Evolutionary conservation across 2,888 invertebrate species (phyloP).

Genomic region (Microplitis manilae): DNA sequence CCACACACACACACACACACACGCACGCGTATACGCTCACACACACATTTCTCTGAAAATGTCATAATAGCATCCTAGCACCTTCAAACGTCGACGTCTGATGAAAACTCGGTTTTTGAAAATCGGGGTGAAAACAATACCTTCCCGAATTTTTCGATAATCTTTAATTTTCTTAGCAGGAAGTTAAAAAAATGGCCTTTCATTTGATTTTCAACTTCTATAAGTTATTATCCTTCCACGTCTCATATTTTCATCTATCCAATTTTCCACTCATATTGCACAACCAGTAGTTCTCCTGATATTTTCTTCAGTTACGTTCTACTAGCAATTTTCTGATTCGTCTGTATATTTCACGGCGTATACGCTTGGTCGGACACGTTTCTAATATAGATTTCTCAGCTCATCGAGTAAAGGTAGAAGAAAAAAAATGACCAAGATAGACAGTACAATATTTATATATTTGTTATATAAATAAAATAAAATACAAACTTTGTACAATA

Average conservation of each 20-base stretch:
- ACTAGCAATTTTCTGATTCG: constrained; percentile 25
- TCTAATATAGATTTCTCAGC: constrained; percentile 34
- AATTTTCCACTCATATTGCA: constrained; percentile 14
- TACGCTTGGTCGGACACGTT: constrained; percentile 30
- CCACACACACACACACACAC: too few relatives aligned
- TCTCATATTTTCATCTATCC: constrained; percentile 13
- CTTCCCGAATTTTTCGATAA: too few relatives aligned
- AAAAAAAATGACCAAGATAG: constrained; percentile 15
- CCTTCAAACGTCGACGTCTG: too few relatives aligned
- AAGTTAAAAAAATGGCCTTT: background rate
- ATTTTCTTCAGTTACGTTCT: constrained; percentile 21
- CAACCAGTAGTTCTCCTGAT: constrained; percentile 1
- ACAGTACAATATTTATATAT: background rate
- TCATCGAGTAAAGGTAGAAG: background rate
- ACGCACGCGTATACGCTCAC: background rate
- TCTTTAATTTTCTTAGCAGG: too few relatives aligned
- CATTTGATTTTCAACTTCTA: background rate
- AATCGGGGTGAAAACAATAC: too few relatives aligned
- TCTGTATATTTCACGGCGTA: constrained; percentile 19
- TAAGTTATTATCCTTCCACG: background rate
- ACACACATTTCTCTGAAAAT: too few relatives aligned
- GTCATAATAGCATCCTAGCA: too few relatives aligned
- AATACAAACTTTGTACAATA: background rate
- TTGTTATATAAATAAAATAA: background rate
- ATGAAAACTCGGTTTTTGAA: too few relatives aligned